A percentile compares a stretch with the other conserved stretches of the same genome.
Evolutionary conservation across 2,888 invertebrate genomes (phyloP).

Genomic region (Yponomeuta plumbellus): DNA sequence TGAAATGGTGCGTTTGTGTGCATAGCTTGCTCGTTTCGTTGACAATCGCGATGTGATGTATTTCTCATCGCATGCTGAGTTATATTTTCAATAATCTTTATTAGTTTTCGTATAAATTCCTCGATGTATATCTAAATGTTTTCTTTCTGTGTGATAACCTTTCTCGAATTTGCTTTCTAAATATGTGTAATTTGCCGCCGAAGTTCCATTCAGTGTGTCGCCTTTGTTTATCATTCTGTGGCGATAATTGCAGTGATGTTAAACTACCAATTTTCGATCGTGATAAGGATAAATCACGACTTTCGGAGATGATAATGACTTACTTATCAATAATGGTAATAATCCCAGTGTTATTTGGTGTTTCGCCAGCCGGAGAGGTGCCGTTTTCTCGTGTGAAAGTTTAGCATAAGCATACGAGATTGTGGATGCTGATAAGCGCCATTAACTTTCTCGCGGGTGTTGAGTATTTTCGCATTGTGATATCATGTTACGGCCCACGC

Average conservation of each 20-base stretch:
- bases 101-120: conserved; percentile 62
- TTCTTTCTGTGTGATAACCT: conserved; percentile 69
- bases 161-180: conserved; percentile 77
- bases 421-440: conserved; percentile 78
- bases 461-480: conserved; percentile 78
- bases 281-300: conserved; percentile 82
- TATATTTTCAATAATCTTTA: conserved; percentile 71
- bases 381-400: conserved; percentile 75
- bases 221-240: conserved; percentile 91
- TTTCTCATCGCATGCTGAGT: conserved; percentile 74
- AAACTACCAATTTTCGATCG: conserved; percentile 86
- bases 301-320: conserved; percentile 84
- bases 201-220: conserved; percentile 96
- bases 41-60: conserved; percentile 77
- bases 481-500: conserved; percentile 78
- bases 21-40: conserved; percentile 73
- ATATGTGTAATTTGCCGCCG: conserved; percentile 94
- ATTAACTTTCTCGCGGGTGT: conserved; percentile 78
- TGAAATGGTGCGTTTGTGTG: conserved; percentile 57
- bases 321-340: conserved; percentile 88
- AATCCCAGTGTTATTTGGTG: conserved; percentile 43
- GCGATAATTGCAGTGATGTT: conserved; percentile 83
- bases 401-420: conserved; percentile 72
- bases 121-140: conserved; percentile 74
- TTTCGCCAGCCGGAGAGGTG: conserved; percentile 39